Percentiles rank a stretch among this genome's conserved stretches.
Evolutionary conservation across 2,888 invertebrate species (phyloP).

Genomic region (Neoitamus cyanurus): DNA sequence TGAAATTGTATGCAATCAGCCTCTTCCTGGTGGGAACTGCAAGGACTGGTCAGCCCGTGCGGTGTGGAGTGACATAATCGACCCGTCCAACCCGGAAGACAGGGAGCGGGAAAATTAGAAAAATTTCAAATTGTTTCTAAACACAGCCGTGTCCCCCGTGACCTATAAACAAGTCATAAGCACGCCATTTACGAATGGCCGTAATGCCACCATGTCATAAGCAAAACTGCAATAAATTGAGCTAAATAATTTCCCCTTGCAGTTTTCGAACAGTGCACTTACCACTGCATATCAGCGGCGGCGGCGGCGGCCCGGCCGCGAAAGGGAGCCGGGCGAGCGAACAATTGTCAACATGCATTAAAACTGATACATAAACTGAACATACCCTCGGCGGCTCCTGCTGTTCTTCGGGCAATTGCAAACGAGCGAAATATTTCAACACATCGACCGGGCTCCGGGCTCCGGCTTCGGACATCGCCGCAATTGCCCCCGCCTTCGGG

Average conservation of each 20-base stretch:
- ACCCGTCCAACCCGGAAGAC: not conserved
- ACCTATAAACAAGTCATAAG: slow-evolving; percentile 36
- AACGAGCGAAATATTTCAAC: slow-evolving; percentile 40
- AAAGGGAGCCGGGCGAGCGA: slow-evolving; percentile 30
- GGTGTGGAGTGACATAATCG: not conserved
- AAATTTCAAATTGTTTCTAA: slow-evolving; percentile 12
- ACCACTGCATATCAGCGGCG: not conserved
- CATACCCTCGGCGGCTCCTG: slow-evolving; percentile 29
- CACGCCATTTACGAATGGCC: slow-evolving; percentile 34
- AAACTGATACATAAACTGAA: slow-evolving; percentile 22
- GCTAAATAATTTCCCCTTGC: slow-evolving; percentile 32
- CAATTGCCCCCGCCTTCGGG: slow-evolving; percentile 17
- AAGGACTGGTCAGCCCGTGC: not conserved
- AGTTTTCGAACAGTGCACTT: slow-evolving; percentile 17
- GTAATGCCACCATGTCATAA: slow-evolving; percentile 31
- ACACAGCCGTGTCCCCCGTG: slow-evolving; percentile 2
- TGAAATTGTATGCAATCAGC: not conserved
- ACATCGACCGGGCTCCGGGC: not conserved
- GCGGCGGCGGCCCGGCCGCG: not conserved
- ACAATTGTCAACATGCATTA: slow-evolving; percentile 44
- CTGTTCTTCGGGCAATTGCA: slow-evolving; percentile 35
- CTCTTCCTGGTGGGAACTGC: not conserved
- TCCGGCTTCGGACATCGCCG: not conserved
- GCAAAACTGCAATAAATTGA: slow-evolving; percentile 35
- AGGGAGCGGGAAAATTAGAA: not conserved